Evolutionary conservation across 2,113 vertebrate genomes (phyloP), one percentile per base, ranked within the genome.

Genomic region (Antechinus stuartii): DNA sequence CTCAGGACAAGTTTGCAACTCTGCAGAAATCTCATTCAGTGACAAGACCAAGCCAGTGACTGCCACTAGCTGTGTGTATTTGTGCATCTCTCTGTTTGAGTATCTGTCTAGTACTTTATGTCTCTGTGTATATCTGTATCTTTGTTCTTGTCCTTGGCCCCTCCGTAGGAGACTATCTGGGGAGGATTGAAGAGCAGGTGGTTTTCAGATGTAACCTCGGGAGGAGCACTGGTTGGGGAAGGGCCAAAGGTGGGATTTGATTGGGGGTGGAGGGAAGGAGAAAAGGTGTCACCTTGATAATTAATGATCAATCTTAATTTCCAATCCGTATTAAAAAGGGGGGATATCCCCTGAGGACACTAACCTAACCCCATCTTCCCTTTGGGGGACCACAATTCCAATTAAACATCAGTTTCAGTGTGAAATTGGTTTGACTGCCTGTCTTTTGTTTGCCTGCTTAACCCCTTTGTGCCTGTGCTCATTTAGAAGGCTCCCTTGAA

Each of bases 381-480:
- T 97, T 97, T 96, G 96, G 96, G 96, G 94, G 92, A 96, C 35
- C 94, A 91, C 95, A 96, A 97, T 97, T 97, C 96, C 97, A 98
- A 98, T 98, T 98, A 98, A 97, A 97, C 93, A 97, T 98, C 95
- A 93, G 35, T 94, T 98, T 98, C 95, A 89, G 92, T 95, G 94
- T 0, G 8, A 97, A 98, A 97, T 98, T 96, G 98, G 95, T 97
- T 97, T 96, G 96, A 98, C 97, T 95, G 94, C 91, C 95, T 97
- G 91, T 97, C 91, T 96, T 50, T 96, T 96, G 68, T 93, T 94
- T 26, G 6, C 52, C 97, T 98, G 96, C 3, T 97, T 98, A 98
- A 98, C 94, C 96, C 96, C 96, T 92, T 50, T 54, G 35, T 95
- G 95, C 35, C 94, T n/a, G 76, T 42, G 94, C 56, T 4, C 0